Evolutionary conservation across 2,888 invertebrate species (phyloP).

Genomic region (Clitarchus hookeri): DNA sequence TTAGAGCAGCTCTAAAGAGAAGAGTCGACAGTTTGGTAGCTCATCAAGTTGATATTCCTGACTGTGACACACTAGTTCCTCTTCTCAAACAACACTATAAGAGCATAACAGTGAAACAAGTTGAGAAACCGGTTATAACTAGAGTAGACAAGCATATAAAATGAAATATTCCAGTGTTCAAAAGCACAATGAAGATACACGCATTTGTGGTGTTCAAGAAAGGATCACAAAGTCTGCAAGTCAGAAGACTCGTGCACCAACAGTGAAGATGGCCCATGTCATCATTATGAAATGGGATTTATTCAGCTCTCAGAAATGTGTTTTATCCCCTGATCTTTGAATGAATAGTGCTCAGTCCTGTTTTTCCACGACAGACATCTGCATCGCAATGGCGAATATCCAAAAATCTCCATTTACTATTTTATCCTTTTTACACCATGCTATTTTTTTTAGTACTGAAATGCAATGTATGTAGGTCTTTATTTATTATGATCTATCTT

Average conservation of each 20-base stretch:
- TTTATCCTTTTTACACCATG: neutral
- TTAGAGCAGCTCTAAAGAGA: neutral
- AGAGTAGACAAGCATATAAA: neutral
- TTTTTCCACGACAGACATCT: too few relatives aligned
- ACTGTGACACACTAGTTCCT: neutral
- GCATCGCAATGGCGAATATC: too few relatives aligned
- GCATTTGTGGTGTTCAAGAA: neutral
- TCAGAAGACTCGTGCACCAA: neutral
- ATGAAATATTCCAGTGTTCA: neutral
- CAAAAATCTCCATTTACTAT: too few relatives aligned
- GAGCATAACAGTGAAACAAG: neutral
- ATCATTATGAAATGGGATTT: neutral
- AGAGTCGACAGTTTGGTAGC: neutral
- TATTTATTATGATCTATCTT: too few relatives aligned
- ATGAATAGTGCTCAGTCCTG: too few relatives aligned
- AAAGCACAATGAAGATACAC: conserved; percentile 1
- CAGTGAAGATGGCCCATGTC: neutral
- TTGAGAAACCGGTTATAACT: neutral
- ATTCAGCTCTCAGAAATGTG: neutral
- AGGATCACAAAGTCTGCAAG: neutral
- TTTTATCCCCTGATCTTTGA: too few relatives aligned
- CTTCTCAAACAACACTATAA: neutral
- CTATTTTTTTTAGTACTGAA: too few relatives aligned
- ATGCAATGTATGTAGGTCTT: too few relatives aligned
- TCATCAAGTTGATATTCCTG: neutral